Percentiles rank a stretch among this genome's conserved stretches.
phyloP scores from a whole-genome alignment of 2,113 vertebrate species.

The Recurvirostra avosetta region DNA sequence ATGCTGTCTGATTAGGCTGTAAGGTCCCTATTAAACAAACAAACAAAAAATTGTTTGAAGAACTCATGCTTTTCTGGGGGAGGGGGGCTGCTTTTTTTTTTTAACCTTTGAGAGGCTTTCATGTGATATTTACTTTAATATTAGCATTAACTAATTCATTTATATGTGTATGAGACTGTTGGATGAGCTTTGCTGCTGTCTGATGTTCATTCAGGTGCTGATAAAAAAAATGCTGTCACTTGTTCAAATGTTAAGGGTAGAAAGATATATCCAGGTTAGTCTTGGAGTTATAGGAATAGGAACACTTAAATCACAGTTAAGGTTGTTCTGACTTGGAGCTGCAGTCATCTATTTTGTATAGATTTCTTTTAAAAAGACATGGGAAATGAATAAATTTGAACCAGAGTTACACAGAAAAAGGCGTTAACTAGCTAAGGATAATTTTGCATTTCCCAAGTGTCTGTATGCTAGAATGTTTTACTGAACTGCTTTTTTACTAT shows the following conservation, averaged over 20 bases:
- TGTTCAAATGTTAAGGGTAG: not conserved
- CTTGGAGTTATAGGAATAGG: not conserved
- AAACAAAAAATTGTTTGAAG: not conserved
- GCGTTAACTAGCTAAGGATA: not conserved
- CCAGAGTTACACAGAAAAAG: not conserved
- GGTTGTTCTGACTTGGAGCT: not conserved
- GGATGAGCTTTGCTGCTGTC: not conserved
- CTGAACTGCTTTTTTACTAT: not conserved
- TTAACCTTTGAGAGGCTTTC: not conserved
- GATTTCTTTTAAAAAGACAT: not conserved
- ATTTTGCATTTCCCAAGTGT: not conserved
- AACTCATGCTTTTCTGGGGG: not conserved
- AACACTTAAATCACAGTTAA: not conserved
- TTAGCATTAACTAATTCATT: not conserved
- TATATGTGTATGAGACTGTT: not conserved
- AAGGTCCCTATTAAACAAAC: not conserved
- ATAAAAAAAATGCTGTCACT: not conserved
- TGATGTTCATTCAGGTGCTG: not conserved
- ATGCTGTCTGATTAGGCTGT: not conserved
- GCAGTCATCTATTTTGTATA: not conserved
- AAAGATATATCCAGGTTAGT: not conserved
- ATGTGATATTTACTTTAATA: not conserved
- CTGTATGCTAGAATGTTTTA: not conserved
- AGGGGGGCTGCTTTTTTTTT: not conserved
- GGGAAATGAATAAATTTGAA: not conserved